Percentiles rank a stretch among this genome's conserved stretches.
Conservation (phyloP, 1,140 invertebrate genomes). For the Papilio aristodemus region DNA sequence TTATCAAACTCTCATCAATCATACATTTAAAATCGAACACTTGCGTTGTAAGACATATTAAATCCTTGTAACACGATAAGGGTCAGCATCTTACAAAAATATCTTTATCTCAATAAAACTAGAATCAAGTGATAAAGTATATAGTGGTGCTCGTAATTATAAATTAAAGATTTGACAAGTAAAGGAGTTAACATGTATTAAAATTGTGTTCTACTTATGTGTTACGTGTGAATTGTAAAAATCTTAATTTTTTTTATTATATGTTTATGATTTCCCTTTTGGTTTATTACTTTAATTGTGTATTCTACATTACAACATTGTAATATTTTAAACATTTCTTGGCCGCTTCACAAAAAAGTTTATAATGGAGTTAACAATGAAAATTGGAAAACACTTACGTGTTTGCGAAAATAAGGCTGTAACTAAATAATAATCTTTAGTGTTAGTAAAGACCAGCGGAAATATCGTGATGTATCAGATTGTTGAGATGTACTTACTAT, state of each 20-base stretch:
- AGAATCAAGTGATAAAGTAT: constrained; percentile 7
- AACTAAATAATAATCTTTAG: not conserved
- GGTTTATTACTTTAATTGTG: no score
- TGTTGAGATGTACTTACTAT: not conserved
- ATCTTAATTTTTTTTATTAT: no score
- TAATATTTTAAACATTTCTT: no score
- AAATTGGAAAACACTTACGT: no score
- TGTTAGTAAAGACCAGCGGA: not conserved
- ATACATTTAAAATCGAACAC: constrained; percentile 31
- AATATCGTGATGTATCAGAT: constrained; percentile 4
- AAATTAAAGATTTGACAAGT: no score
- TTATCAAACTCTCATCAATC: constrained; percentile 28
- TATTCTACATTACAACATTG: no score
- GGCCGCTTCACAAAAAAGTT: no score
- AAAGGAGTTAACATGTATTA: no score
- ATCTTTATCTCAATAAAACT: constrained; percentile 25
- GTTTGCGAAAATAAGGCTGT: not conserved
- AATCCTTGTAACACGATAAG: constrained; percentile 27
- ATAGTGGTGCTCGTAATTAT: not conserved
- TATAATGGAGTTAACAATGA: no score
- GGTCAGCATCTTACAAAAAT: constrained; percentile 12
- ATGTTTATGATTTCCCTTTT: no score
- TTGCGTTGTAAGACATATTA: constrained; percentile 16
- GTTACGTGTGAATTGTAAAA: no score
- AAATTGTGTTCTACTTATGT: no score